A percentile compares a stretch with the other conserved stretches of the same genome.
Conservation (phyloP, 1,140 invertebrate genomes). For the Habropoda laboriosa region DNA sequence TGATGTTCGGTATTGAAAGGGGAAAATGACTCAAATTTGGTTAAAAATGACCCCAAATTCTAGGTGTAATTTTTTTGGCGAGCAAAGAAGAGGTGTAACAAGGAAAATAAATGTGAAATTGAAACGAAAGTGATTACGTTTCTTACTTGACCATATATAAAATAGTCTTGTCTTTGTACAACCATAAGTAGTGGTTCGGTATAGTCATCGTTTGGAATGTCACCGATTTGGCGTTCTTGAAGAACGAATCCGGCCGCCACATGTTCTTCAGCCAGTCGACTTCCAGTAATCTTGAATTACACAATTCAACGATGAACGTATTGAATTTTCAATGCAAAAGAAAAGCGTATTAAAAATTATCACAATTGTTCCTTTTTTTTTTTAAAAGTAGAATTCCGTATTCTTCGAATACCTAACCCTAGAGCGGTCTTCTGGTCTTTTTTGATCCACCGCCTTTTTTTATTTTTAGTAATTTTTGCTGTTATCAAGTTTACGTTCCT, state of each 20-base stretch:
- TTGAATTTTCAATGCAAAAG: neutral
- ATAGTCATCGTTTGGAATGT: constrained; percentile 97
- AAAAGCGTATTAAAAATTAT: neutral
- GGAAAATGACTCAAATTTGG: no score
- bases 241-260: constrained; percentile 95
- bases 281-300: constrained; percentile 86
- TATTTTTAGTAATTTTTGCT: no score
- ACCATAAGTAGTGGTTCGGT: constrained; percentile 94
- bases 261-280: constrained; percentile 95
- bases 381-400: no score
- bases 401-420: no score
- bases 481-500: no score
- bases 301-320: neutral
- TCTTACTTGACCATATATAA: constrained; percentile 92
- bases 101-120: no score
- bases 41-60: no score
- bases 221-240: constrained; percentile 95
- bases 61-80: no score
- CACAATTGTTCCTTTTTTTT: no score
- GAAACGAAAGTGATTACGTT: neutral
- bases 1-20: neutral
- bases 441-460: no score
- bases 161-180: constrained; percentile 94
- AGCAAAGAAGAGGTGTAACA: no score
- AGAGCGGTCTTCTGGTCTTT: no score